phyloP scores from a whole-genome alignment of 2,888 invertebrate genomes.

The Netelia melanura region DNA sequence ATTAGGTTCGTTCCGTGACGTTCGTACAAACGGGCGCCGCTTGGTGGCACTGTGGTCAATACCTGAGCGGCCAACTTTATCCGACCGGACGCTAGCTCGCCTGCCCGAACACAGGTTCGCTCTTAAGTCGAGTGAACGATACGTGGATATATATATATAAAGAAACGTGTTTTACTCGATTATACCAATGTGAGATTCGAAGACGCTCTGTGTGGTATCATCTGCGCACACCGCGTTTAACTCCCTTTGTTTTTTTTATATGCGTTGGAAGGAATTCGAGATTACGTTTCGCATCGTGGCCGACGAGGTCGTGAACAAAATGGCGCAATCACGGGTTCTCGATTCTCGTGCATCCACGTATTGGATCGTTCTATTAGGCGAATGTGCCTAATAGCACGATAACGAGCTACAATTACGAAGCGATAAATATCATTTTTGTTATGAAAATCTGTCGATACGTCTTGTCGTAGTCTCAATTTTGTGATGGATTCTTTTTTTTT shows the following conservation, averaged over 20 bases:
- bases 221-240: not conserved
- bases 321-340: too few species aligned
- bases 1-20: not conserved
- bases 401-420: too few species aligned
- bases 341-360: too few species aligned
- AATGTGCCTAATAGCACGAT: too few species aligned
- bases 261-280: conserved; percentile 23
- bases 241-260: conserved; percentile 3
- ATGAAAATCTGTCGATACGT: not conserved
- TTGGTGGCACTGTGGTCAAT: conserved; percentile 67
- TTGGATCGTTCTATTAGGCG: too few species aligned
- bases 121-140: conserved; percentile 69
- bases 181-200: conserved; percentile 23
- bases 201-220: not conserved
- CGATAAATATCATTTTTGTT: not conserved
- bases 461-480: conserved; percentile 23
- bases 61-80: conserved; percentile 69
- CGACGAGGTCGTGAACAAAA: too few species aligned
- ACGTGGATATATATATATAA: not conserved
- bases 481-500: not conserved
- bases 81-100: conserved; percentile 53
- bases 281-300: not conserved
- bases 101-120: conserved; percentile 75
- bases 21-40: not conserved
- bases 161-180: conserved; percentile 1